Evolutionary conservation across 2,113 vertebrate genomes (phyloP), one percentile per base, ranked within the genome.

Genomic region (Merops nubicus): DNA sequence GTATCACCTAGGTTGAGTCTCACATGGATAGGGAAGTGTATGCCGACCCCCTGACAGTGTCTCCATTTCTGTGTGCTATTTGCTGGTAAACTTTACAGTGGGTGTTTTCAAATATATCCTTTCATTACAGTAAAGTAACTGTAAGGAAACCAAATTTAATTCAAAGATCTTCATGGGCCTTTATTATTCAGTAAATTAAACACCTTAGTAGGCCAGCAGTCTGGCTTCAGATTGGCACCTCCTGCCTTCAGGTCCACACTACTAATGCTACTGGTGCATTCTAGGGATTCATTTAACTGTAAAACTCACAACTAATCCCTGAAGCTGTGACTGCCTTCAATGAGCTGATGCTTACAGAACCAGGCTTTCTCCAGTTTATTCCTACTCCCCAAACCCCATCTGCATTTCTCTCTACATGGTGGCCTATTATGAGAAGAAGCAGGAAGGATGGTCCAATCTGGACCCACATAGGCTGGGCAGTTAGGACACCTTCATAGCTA

Each of bases 371-470:
- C 36, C 60, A 31, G 6, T 40, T 88, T 47, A 38, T 18, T 79
- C 29, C 42, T 31, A 47, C 15, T 29, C 23, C 74, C 76, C 43
- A 79, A 72, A 67, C 5, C 3, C 14, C 34, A 68, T 45, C 34
- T 23, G 7, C 7, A 48, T 60, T 63, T 56, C 25, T 75, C 81
- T 59, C 38, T 59, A 28, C 15, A 34, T 31, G 33, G 29, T 0
- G 0, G 20, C 33, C 18, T 57, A 14, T 28, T 43, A 23, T 0
- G 1, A 59, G 34, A 22, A 59, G 60, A 2, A 75, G 38, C 11
- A 15, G 8, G 8, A 23, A 28, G 7, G 11, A n/a, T 7, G 8
- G 16, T 38, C 47, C 25, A 26, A 15, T 9, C 15, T 23, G 29
- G 28, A 31, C 12, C 19, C 12, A 6, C 0, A 0, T 1, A n/a